Base-by-base conservation (phyloP, 2,113 vertebrate genomes). In the Eublepharis macularius region DNA sequence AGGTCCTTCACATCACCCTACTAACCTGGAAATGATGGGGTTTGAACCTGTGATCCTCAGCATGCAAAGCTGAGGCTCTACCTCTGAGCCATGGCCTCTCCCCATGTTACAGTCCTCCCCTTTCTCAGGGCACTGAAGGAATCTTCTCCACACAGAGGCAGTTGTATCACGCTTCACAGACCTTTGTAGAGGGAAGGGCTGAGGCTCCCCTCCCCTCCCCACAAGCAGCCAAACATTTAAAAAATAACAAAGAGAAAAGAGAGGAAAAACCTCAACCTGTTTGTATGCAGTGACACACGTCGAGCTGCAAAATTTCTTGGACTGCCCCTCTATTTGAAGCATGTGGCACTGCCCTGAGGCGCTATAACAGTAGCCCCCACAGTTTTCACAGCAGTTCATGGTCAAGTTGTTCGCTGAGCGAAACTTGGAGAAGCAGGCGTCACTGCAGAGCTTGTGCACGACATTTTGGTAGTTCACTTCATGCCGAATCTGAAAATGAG, bases 381-480 rank as follows among this genome's bases (percentile, higher is more conserved):
- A 99, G 81, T 97, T 97, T 69, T 97, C 97, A 68, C 99, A 99
- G 95, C 97, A 98, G 92, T 98, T 98, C 97, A 99, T 97, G 39
- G 96, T 96, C 83, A 99, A 91, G 91, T 98, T 98, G 94, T 99
- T 98, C 2, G 97, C 95, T 0, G 97, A 94, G 4, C 99, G 98
- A 95, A 99, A 99, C 54, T 97, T 97, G 81, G 97, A 97, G 87
- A 99, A 99, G 66, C 99, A 99, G 83, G 93, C 89, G 17, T 99
- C 98, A 0, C 98, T 98, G 96, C 99, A 99, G 66, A 99, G 96
- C 94, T 98, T 98, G 91, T 99, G 98, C 9, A 98, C 96, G 1
- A 97, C 92, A 0, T 98, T 98, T 89, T 97, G 97, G 92, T 99
- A 97, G 90, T 98, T 97, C 85, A 99, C 98, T 92, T 99, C 98